phyloP scores from a whole-genome alignment of 2,113 vertebrate species.

The Thamnaconus septentrionalis region DNA sequence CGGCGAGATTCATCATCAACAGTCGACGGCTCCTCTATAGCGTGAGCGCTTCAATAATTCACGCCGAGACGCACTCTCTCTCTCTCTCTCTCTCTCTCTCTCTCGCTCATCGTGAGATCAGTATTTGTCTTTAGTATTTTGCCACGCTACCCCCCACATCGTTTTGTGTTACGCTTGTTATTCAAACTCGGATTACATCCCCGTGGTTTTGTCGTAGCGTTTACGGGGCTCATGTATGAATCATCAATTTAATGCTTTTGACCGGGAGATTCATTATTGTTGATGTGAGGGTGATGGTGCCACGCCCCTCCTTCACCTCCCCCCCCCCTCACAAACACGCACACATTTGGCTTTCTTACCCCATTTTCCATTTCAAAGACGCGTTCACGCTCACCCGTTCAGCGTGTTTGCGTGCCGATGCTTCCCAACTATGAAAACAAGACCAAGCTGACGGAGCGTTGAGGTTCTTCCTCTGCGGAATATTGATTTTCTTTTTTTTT shows the following conservation, averaged over 20 bases:
- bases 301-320: background rate
- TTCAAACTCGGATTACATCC: constrained; percentile 47
- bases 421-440: too few relatives aligned
- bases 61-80: constrained; percentile 47
- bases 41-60: constrained; percentile 62
- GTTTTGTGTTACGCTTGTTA: constrained; percentile 27
- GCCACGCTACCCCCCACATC: constrained; percentile 12
- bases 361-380: too few relatives aligned
- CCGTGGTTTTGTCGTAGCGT: constrained; percentile 33
- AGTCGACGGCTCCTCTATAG: constrained; percentile 45
- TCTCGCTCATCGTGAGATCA: constrained; percentile 48
- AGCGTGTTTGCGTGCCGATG: too few relatives aligned
- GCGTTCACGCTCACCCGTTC: too few relatives aligned
- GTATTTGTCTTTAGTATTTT: constrained; percentile 62
- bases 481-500: too few relatives aligned
- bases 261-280: constrained; percentile 32
- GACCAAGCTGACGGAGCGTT: too few relatives aligned
- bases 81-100: constrained; percentile 1
- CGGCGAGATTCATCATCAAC: constrained; percentile 40
- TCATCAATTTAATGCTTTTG: constrained; percentile 44
- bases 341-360: too few relatives aligned
- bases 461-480: too few relatives aligned
- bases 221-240: constrained; percentile 28
- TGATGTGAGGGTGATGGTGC: constrained; percentile 33
- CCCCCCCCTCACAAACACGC: too few relatives aligned